phyloP scores from a whole-genome alignment of 2,113 vertebrate species.

The Axis porcinus region DNA sequence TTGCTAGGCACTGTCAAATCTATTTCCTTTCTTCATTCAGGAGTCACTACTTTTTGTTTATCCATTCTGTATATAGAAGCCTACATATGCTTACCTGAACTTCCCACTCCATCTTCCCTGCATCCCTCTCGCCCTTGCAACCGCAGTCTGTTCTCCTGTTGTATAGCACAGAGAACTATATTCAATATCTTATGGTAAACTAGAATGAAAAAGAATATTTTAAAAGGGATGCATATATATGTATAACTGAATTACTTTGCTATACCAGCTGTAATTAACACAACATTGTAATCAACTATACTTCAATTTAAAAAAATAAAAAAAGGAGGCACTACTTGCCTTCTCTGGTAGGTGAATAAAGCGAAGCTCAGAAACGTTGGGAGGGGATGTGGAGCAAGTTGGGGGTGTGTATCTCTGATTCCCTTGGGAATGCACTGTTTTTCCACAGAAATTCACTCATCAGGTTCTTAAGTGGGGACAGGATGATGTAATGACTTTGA shows the following conservation, averaged over 20 bases:
- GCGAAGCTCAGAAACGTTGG: neutral
- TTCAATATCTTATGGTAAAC: neutral
- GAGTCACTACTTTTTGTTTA: neutral
- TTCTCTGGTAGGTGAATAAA: neutral
- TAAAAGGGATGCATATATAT: neutral
- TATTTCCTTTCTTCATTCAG: neutral
- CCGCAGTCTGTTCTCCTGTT: neutral
- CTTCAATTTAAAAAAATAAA: neutral
- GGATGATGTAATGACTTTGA: neutral
- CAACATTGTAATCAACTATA: neutral
- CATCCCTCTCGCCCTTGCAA: neutral
- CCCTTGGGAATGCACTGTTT: neutral
- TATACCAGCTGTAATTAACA: neutral
- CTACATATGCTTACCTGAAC: neutral
- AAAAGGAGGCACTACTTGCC: neutral
- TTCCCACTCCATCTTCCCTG: neutral
- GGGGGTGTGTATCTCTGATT: neutral
- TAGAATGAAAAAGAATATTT: neutral
- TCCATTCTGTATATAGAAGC: neutral
- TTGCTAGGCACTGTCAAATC: neutral
- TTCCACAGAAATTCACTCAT: neutral
- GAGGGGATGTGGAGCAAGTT: neutral
- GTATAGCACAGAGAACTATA: neutral
- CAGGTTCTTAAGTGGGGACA: neutral
- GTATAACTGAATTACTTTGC: neutral